Conservation (phyloP, 2,888 invertebrate species). For the Nephrotoma guestfalica region DNA sequence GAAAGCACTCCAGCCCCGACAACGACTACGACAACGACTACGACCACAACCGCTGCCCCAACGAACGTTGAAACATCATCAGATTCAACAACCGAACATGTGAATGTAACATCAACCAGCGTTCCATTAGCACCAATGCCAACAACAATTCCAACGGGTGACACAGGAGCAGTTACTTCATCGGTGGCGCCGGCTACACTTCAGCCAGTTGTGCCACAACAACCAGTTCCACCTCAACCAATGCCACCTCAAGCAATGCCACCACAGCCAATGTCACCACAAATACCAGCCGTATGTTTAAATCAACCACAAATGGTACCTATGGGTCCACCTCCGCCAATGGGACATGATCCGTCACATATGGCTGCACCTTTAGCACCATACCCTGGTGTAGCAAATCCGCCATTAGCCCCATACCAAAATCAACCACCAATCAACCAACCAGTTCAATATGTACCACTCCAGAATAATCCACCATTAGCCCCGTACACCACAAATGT, state of each 20-base stretch:
- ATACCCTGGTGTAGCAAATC: neutral
- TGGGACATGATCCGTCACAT: neutral
- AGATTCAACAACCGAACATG: neutral
- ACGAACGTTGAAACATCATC: neutral
- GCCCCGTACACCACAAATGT: neutral
- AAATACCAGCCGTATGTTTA: neutral
- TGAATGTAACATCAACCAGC: neutral
- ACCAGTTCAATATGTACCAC: neutral
- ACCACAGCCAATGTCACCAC: neutral
- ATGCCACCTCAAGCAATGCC: neutral
- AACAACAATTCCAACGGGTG: neutral
- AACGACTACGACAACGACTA: neutral
- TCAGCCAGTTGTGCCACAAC: neutral
- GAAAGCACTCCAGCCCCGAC: neutral
- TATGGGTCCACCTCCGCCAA: neutral
- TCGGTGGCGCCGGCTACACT: neutral
- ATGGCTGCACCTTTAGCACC: neutral
- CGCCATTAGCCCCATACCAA: neutral
- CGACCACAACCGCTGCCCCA: neutral
- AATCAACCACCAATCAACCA: neutral
- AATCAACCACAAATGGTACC: neutral
- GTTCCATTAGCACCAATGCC: neutral
- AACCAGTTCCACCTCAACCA: neutral
- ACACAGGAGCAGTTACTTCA: neutral
- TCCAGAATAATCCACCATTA: neutral